Conservation (phyloP, 2,888 invertebrate genomes). For the Bursaphelenchus okinawaensis region DNA sequence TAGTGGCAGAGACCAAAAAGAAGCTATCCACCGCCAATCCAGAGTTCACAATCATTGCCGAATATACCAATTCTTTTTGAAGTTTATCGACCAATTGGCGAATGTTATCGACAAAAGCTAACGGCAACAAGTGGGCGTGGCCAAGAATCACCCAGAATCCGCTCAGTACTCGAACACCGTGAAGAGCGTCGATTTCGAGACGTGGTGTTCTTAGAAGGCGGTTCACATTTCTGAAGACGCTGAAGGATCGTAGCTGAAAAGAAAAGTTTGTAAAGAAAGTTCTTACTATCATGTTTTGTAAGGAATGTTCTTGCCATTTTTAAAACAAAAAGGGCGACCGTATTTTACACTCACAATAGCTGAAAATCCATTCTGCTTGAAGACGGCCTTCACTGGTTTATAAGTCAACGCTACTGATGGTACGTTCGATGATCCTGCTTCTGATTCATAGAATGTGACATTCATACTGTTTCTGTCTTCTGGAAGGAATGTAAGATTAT, state of each 20-base stretch:
- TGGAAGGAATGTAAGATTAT: too few species aligned
- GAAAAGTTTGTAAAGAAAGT: too few species aligned
- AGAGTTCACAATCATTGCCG: slow-evolving; percentile 32
- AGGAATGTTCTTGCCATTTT: too few species aligned
- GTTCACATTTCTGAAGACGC: slow-evolving; percentile 11
- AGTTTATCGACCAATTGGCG: slow-evolving; percentile 6
- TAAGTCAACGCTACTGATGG: slow-evolving; percentile 15
- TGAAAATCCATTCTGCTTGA: background rate
- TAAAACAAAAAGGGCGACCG: too few species aligned
- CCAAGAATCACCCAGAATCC: slow-evolving; percentile 29
- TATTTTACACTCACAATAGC: background rate
- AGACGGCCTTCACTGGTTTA: slow-evolving; percentile 10
- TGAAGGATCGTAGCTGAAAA: slow-evolving; percentile 9
- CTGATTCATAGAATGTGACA: background rate
- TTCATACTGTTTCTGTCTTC: background rate
- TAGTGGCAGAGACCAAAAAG: slow-evolving; percentile 36
- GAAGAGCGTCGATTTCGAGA: slow-evolving; percentile 12
- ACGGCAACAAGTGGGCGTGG: slow-evolving; percentile 7
- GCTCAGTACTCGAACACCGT: slow-evolving; percentile 30
- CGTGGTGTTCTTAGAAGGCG: slow-evolving; percentile 4
- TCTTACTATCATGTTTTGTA: too few species aligned
- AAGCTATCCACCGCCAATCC: slow-evolving; percentile 46
- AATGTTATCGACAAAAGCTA: slow-evolving; percentile 7
- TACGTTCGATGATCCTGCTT: slow-evolving; percentile 8
- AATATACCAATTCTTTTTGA: background rate